Evolutionary conservation across 1,140 invertebrate genomes (phyloP).

Genomic region (Patella vulgata): DNA sequence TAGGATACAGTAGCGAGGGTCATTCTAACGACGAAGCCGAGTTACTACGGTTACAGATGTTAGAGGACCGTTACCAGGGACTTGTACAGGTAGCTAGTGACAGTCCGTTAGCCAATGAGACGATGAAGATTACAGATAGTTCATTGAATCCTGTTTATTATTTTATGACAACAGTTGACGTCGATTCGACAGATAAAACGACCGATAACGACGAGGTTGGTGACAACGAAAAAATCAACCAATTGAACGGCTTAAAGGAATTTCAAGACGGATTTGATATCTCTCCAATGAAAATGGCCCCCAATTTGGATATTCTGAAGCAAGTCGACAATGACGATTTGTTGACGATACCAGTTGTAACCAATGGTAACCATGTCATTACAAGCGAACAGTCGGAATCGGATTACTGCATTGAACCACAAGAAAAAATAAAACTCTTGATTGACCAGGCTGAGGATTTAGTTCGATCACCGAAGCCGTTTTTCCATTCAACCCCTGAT

Average conservation of each 20-base stretch:
- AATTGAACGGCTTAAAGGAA: neutral
- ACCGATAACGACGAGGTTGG: constrained; percentile 22
- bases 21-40: constrained; percentile 62
- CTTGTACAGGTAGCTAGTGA: constrained; percentile 35
- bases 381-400: constrained; percentile 21
- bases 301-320: neutral
- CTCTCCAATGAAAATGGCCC: neutral
- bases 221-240: constrained; percentile 9
- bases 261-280: neutral
- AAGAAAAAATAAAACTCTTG: constrained; percentile 43
- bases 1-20: constrained; percentile 65
- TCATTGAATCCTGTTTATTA: constrained; percentile 22
- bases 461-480: constrained; percentile 21
- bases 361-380: neutral
- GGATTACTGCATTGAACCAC: constrained; percentile 23
- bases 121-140: constrained; percentile 15
- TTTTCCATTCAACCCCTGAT: constrained; percentile 15
- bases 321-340: neutral
- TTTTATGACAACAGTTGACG: constrained; percentile 33
- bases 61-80: constrained; percentile 33
- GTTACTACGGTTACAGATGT: constrained; percentile 30
- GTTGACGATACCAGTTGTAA: constrained; percentile 6
- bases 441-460: constrained; percentile 50
- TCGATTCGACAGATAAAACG: constrained; percentile 35
- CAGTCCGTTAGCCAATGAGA: constrained; percentile 28